These are phyloP conservation scores for Arrhamphus sclerolepis DNA, from an alignment of 2,797 vertebrate species.

Conservation along the genomic window DNA sequence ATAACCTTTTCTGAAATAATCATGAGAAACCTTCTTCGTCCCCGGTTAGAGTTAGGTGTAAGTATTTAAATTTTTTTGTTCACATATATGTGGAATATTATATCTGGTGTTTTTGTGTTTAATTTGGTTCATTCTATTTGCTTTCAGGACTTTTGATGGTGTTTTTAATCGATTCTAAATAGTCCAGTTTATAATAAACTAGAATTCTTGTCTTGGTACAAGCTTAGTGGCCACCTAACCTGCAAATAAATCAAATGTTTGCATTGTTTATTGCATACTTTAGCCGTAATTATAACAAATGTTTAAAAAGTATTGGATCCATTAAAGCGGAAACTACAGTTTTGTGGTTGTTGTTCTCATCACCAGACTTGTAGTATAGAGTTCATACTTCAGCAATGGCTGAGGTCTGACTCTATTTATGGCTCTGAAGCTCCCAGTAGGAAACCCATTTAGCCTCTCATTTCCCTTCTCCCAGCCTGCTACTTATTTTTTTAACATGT, in stretches of 20 bases:
- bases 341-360: not conserved
- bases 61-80: no score
- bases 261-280: not conserved
- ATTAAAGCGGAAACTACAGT: not conserved
- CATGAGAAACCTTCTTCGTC: no score
- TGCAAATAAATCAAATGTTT: no score
- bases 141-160: no score
- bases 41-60: no score
- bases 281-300: not conserved
- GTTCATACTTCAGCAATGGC: conserved; percentile 29
- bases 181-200: not conserved
- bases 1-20: no score
- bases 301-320: not conserved
- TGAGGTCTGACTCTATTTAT: conserved; percentile 54
- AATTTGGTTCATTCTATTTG: no score
- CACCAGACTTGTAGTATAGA: not conserved
- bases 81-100: no score
- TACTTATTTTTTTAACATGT: conserved; percentile 2
- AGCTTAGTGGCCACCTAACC: no score
- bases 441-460: conserved; percentile 37
- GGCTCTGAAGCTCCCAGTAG: conserved; percentile 43
- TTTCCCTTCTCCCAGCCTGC: conserved; percentile 36
- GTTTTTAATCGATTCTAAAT: not conserved
- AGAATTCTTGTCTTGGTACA: not conserved
- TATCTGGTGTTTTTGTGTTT: no score